These are phyloP conservation scores for Serinus canaria DNA, from an alignment of 2,113 vertebrate species.

Conservation along the genomic window DNA sequence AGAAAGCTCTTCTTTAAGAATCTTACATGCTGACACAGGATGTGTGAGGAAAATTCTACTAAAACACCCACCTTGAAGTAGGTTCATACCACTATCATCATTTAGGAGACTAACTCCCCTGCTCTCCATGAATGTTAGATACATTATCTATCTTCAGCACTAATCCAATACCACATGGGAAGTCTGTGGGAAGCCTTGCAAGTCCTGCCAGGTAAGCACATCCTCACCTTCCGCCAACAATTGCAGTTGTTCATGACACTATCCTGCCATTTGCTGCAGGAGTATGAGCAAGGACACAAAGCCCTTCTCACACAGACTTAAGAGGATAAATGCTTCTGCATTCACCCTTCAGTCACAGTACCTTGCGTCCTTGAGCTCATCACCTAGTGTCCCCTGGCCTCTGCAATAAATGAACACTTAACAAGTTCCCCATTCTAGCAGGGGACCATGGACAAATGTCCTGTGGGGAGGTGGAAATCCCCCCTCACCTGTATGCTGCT, in stretches of 20 bases:
- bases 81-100: not conserved
- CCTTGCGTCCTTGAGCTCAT: not conserved
- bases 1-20: not conserved
- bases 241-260: not conserved
- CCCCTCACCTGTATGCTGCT: not conserved
- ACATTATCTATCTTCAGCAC: not conserved
- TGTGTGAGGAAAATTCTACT: not conserved
- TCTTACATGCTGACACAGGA: not conserved
- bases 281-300: not conserved
- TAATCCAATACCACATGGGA: not conserved
- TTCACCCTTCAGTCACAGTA: not conserved
- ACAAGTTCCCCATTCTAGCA: not conserved
- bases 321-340: not conserved
- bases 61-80: not conserved
- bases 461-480: not conserved
- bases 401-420: not conserved
- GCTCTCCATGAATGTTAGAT: not conserved
- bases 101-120: not conserved
- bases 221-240: fast-evolving
- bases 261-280: not conserved
- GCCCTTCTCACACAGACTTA: not conserved
- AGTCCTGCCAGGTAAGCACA: not conserved
- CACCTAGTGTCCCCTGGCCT: not conserved
- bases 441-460: not conserved
- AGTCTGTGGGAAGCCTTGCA: not conserved